Evolutionary conservation across 2,888 invertebrate species (phyloP), one percentile per base, ranked within the genome.

Genomic region (Sinotaia quadrata): DNA sequence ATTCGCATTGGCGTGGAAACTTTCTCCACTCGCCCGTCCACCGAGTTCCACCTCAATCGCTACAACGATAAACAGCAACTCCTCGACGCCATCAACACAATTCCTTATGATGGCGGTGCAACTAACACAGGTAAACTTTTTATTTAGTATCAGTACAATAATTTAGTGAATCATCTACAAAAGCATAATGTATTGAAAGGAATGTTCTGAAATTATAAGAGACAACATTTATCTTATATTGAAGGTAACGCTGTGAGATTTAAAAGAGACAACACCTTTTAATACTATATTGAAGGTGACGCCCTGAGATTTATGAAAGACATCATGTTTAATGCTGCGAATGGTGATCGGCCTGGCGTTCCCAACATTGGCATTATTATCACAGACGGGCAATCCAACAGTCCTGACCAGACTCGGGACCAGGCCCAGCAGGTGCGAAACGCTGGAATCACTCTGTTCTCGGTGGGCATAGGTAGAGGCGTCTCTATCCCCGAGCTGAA

Each of bases 41-140:
- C 74, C 12, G 77, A 82, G 74, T 85, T 85, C 75, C 77, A 80
- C 72, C 69, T 86, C 61, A 84, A 84, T 74, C 69, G 70, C 27
- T 78, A 82, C 73, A 57, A 57, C 24, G 70, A 74, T 71, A 78
- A 78, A 47, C 65, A 62, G 12, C 61, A 73, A 4, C 47, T 85
- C 29, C 67, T 76, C 57, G 76, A 75, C 15, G 81, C 83, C 34
- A 72, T 86, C 47, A 75, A 77, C 69, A 80, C 79, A 68, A 78
- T 83, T 47, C 78, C 76, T 41, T 81, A 82, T 73, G 75, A 75
- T 24, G 68, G 75, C 12, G 86, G 86, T 12, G 78, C 77, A 8
- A 85, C 85, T 31, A 84, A 84, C 71, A 85, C 84, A 2, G 82
- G 81, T 56, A 75, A 75, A 29, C 18, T n/a, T n/a, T n/a, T n/a